These are phyloP conservation scores for Salvelinus sp. DNA, from an alignment of 2,113 vertebrate genomes.

Conservation along the genomic window DNA sequence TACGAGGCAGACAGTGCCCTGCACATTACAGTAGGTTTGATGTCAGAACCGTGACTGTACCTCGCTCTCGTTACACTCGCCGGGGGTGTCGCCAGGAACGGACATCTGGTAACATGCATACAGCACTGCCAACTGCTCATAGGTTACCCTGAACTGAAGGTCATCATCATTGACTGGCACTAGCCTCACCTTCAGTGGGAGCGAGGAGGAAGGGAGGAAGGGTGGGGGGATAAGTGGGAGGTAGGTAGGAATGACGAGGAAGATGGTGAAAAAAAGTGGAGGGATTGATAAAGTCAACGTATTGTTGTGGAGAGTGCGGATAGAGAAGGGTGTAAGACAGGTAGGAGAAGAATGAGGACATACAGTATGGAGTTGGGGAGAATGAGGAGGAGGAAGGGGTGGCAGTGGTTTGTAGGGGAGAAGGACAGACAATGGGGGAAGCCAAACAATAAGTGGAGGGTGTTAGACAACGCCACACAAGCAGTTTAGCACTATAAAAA, in stretches of 20 bases:
- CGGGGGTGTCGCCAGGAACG: conserved; percentile 87
- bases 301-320: conserved; percentile 52
- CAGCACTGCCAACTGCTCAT: conserved; percentile 85
- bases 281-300: neutral
- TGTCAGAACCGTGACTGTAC: conserved; percentile 77
- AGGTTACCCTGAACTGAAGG: conserved; percentile 89
- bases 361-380: conserved; percentile 51
- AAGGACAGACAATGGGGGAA: conserved; percentile 12
- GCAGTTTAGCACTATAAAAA: neutral
- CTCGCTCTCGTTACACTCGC: conserved; percentile 88
- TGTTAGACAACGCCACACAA: conserved; percentile 40
- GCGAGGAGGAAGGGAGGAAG: too few species aligned
- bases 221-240: too few species aligned
- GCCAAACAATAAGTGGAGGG: conserved; percentile 21
- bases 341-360: conserved; percentile 4
- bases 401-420: conserved; percentile 56
- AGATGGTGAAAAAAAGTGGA: neutral
- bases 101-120: conserved; percentile 95
- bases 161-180: conserved; percentile 96
- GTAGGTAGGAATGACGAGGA: neutral
- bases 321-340: conserved; percentile 24
- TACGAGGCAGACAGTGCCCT: neutral
- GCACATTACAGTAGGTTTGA: conserved; percentile 23
- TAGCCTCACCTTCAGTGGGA: conserved; percentile 95
- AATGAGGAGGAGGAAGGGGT: conserved; percentile 32